Conservation (phyloP, 2,888 invertebrate genomes). For the Pherbina coryleti region DNA sequence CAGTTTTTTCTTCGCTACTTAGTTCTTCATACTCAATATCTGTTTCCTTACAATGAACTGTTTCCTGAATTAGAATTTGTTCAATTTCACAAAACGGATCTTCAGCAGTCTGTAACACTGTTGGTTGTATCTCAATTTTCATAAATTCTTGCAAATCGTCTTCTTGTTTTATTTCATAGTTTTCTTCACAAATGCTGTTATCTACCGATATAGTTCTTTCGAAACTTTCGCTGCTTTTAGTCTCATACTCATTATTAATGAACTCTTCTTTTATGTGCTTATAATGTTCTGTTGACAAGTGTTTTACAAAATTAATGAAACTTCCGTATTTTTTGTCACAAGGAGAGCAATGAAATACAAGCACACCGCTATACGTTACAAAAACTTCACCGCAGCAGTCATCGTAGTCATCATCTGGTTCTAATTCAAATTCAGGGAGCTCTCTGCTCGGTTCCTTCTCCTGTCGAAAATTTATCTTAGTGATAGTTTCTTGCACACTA, state of each 20-base stretch:
- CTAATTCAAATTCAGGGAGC: not conserved
- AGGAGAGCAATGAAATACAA: conserved; percentile 45
- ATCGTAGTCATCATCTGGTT: conserved; percentile 39
- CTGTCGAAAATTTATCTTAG: no score
- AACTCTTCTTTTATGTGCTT: conserved; percentile 20
- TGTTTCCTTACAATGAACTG: no score
- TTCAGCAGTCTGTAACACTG: no score
- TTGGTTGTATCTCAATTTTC: not conserved
- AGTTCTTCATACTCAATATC: no score
- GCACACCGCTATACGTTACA: conserved; percentile 40
- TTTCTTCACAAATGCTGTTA: not conserved
- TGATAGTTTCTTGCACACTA: no score
- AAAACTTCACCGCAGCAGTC: conserved; percentile 49
- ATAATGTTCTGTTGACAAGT: conserved; percentile 33
- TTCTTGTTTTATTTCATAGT: not conserved
- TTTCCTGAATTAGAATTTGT: no score
- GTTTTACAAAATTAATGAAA: conserved; percentile 42
- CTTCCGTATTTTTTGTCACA: conserved; percentile 42
- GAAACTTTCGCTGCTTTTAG: not conserved
- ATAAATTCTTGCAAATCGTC: not conserved
- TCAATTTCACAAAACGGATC: no score
- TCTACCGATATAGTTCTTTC: not conserved
- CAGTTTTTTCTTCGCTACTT: no score
- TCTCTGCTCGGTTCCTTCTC: no score
- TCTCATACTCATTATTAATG: not conserved